Evolutionary conservation across 2,888 invertebrate genomes (phyloP), one percentile per base, ranked within the genome.

Genomic region (Cheilosia vernalis): DNA sequence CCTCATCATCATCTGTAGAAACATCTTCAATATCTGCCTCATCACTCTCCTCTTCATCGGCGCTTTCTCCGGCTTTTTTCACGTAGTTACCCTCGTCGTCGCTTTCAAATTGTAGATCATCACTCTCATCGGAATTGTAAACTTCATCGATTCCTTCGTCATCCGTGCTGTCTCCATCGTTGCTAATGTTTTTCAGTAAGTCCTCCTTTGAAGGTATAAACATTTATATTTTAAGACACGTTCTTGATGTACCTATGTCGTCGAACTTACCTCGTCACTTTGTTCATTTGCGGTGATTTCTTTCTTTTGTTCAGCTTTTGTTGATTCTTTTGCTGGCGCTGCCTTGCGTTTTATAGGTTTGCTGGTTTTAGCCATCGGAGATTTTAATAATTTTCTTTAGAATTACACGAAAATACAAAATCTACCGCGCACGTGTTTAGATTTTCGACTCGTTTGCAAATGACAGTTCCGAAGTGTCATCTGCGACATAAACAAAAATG

Each of bases 61-160:
- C 88, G 37, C 87, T 89, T 27, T 58, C 82, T 40, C 10, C 76
- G 21, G 44, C 86, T 89, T 69, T 90, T 92, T 91, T 64, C 89
- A 92, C 78, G 92, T 92, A 87, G 90, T 93, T 88, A 89, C 94
- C 94, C n/a, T 93, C 94, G 88, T 93, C 93, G 63, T 94, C 94
- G 56, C 93, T 93, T 63, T 93, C 93, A 90, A 94, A 95, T 86
- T 92, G 90, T 0, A 92, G 80, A n/a, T 90, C 90, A 21, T 90
- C 90, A 53, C 91, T 91, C 42, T 89, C 90, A 72, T 91, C 92
- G 0, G 90, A 90, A n/a, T 89, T 88, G 70, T 89, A 91, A 15
- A 88, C 88, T 80, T 90, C 89, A 44, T 90, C 90, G 56, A 90
- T 90, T 10, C 90, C 91, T 79, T 92, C 91, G 74, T 91, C 90